A percentile compares a stretch with the other conserved stretches of the same genome.
These are phyloP conservation scores for Xestia ashworthii DNA, from an alignment of 2,888 invertebrate species.

Conservation along the genomic window DNA sequence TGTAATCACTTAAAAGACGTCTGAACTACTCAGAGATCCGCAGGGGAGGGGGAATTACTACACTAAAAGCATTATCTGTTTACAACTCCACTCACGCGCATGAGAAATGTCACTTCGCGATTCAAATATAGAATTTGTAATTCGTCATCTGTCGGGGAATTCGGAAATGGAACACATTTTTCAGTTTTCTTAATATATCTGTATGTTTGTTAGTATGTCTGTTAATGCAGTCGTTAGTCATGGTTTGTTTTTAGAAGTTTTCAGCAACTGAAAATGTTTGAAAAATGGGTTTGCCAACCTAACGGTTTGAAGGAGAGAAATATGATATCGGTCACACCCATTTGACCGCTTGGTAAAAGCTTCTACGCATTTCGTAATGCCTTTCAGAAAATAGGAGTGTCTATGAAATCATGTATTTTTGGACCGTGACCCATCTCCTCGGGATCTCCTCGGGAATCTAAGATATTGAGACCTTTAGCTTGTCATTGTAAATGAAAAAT, in stretches of 20 bases:
- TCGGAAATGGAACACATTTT: slow-evolving; percentile 73
- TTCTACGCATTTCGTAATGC: slow-evolving; percentile 19
- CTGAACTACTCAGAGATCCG: too few species aligned
- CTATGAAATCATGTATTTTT: not conserved
- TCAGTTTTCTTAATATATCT: slow-evolving; percentile 51
- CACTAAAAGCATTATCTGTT: slow-evolving; percentile 44
- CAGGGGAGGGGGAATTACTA: not conserved
- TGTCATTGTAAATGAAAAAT: not conserved
- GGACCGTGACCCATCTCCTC: too few species aligned
- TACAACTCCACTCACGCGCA: slow-evolving; percentile 56
- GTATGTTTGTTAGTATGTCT: slow-evolving; percentile 50
- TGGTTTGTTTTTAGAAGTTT: slow-evolving; percentile 49
- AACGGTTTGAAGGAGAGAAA: slow-evolving; percentile 23
- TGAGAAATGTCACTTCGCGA: slow-evolving; percentile 60
- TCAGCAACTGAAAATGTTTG: slow-evolving; percentile 14
- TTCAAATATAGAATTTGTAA: slow-evolving; percentile 62
- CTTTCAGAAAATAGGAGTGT: slow-evolving; percentile 11
- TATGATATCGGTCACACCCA: slow-evolving; percentile 29
- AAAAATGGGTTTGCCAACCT: slow-evolving; percentile 32
- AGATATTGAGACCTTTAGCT: not conserved
- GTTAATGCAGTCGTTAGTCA: slow-evolving; percentile 52
- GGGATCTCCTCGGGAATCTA: not conserved
- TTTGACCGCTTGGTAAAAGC: slow-evolving; percentile 29
- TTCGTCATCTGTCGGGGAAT: slow-evolving; percentile 75
- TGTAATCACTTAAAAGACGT: too few species aligned